Conservation (phyloP, 1,140 invertebrate species). For the Oedothorax gibbosus region DNA sequence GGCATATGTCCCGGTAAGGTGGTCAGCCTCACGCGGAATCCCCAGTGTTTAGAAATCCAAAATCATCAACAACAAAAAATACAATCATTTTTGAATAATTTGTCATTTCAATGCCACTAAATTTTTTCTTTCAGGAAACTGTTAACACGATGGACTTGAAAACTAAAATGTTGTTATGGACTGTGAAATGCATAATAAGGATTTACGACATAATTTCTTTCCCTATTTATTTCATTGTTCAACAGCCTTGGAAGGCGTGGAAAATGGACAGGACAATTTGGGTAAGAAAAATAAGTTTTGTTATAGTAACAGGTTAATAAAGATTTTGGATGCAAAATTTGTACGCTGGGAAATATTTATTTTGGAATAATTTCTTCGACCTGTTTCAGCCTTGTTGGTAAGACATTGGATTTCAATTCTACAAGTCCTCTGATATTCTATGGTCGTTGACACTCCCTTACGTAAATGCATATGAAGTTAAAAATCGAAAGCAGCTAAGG, state of each 20-base stretch:
- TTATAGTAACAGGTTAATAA: no score
- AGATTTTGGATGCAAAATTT: no score
- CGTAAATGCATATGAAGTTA: no score
- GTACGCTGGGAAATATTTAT: no score
- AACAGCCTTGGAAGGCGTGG: conserved; percentile 82
- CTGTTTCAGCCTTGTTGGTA: background rate
- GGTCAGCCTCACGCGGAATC: no score
- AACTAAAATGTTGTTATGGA: conserved; percentile 47
- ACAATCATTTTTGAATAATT: no score
- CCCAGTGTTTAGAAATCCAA: no score
- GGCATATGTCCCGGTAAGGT: no score
- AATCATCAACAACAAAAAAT: no score
- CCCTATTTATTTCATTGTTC: conserved; percentile 87
- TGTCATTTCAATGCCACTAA: no score
- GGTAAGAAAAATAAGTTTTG: conserved; percentile 13
- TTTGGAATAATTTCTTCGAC: background rate
- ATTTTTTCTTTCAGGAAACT: conserved; percentile 11
- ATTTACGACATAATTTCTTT: conserved; percentile 90
- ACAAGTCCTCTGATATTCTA: background rate
- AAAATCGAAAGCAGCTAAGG: no score
- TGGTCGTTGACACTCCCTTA: no score
- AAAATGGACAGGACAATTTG: conserved; percentile 26
- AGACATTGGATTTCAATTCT: background rate
- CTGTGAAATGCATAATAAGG: conserved; percentile 67
- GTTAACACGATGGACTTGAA: conserved; percentile 24